Percentiles rank a stretch among this genome's conserved stretches.
Conservation (phyloP, 1,140 invertebrate species). For the Euborellia annulipes region DNA sequence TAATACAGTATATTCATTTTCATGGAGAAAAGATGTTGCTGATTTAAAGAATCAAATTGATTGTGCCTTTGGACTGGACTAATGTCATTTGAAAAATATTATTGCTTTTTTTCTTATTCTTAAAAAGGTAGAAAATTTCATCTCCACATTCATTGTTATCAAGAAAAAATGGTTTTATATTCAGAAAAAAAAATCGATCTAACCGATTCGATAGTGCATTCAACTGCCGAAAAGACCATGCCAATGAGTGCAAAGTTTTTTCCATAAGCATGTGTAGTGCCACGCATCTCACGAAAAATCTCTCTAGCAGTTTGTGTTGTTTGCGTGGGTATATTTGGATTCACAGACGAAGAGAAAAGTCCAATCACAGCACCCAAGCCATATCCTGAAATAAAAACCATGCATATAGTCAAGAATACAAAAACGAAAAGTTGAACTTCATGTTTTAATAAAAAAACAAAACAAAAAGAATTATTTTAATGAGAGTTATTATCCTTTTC, state of each 20-base stretch:
- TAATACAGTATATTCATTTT: too few relatives aligned
- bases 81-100: too few relatives aligned
- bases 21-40: too few relatives aligned
- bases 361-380: slow-evolving; percentile 86
- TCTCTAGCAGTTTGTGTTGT: slow-evolving; percentile 70
- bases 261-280: slow-evolving; percentile 75
- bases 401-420: too few relatives aligned
- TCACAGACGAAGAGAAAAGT: slow-evolving; percentile 87
- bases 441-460: too few relatives aligned
- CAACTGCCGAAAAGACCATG: slow-evolving; percentile 78
- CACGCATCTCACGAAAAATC: slow-evolving; percentile 83
- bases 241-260: slow-evolving; percentile 97
- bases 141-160: slow-evolving; percentile 3
- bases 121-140: too few relatives aligned
- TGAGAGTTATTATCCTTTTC: too few relatives aligned
- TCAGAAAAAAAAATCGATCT: slow-evolving; percentile 18
- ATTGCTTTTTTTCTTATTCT: too few relatives aligned
- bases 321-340: slow-evolving; percentile 61
- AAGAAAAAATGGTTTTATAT: slow-evolving; percentile 7
- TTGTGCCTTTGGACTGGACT: too few relatives aligned
- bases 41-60: too few relatives aligned
- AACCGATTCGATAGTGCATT: slow-evolving; percentile 83
- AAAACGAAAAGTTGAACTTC: too few relatives aligned
- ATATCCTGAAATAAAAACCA: slow-evolving; percentile 75
- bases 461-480: too few relatives aligned